These are phyloP conservation scores for Archaeoteleia sp. DNA, from an alignment of 2,888 invertebrate species.

Conservation along the genomic window DNA sequence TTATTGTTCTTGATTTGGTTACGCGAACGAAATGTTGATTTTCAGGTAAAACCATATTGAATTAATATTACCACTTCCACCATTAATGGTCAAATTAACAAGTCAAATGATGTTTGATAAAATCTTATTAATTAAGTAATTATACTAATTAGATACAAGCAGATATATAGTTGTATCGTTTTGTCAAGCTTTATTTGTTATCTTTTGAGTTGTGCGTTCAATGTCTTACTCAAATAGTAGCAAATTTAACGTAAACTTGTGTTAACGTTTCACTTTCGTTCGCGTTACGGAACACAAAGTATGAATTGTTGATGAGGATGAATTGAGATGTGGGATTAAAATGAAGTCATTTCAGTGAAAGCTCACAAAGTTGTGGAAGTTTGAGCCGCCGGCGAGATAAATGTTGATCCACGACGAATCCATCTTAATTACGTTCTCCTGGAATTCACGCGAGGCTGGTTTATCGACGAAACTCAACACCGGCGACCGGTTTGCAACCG, in stretches of 20 bases:
- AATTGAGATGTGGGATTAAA: conserved; percentile 34
- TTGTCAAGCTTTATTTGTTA: no score
- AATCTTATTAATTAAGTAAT: no score
- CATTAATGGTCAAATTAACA: no score
- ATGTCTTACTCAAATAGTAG: no score
- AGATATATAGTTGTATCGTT: no score
- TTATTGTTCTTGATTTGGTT: conserved; percentile 4
- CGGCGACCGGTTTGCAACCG: conserved; percentile 41
- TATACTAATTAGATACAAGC: no score
- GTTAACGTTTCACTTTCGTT: conserved; percentile 2
- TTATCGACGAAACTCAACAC: conserved; percentile 50
- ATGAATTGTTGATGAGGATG: conserved; percentile 10
- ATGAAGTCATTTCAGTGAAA: conserved; percentile 38
- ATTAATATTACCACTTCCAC: no score
- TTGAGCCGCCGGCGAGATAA: conserved; percentile 40
- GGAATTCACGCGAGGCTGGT: conserved; percentile 49
- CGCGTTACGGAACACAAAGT: conserved; percentile 10
- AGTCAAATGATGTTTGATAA: no score
- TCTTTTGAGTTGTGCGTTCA: no score
- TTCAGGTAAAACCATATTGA: conserved; percentile 10
- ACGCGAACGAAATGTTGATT: conserved; percentile 9
- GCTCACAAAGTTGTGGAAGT: conserved; percentile 34
- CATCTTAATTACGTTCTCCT: conserved; percentile 48
- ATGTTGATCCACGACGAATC: conserved; percentile 46
- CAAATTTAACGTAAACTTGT: background rate